phyloP scores from a whole-genome alignment of 2,888 invertebrate genomes.

The Tolmerus cingulatus region DNA sequence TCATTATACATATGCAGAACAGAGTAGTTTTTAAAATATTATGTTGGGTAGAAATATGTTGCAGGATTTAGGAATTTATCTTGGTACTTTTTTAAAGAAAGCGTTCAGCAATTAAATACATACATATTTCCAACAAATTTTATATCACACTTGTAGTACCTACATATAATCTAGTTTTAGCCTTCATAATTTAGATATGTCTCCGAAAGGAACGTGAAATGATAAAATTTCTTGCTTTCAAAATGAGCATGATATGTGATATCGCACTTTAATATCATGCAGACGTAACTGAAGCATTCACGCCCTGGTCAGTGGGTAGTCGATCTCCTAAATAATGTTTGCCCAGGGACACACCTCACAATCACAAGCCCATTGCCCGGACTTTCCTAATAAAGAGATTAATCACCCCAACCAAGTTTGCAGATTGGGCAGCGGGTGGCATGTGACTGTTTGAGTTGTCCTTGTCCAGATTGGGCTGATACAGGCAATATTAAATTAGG shows the following conservation, averaged over 20 bases:
- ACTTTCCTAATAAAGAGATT: constrained; percentile 12
- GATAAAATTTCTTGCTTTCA: neutral
- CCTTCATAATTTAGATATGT: no score
- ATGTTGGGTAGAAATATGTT: no score
- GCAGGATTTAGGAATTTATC: no score
- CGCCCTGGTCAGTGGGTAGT: neutral
- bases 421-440: neutral
- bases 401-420: constrained; percentile 2
- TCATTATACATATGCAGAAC: no score
- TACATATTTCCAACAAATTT: no score
- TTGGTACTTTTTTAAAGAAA: no score
- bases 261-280: neutral
- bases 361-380: neutral
- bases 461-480: neutral
- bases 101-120: no score
- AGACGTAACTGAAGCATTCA: neutral
- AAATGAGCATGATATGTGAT: neutral
- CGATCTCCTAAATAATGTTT: constrained; percentile 18
- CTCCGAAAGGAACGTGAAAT: no score
- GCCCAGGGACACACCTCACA: neutral
- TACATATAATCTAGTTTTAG: no score
- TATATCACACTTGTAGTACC: no score
- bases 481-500: constrained; percentile 24
- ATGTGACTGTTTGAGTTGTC: neutral
- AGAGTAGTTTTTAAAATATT: no score